Base-by-base conservation (phyloP, 2,888 invertebrate genomes). In the Agonopterix arenella region DNA sequence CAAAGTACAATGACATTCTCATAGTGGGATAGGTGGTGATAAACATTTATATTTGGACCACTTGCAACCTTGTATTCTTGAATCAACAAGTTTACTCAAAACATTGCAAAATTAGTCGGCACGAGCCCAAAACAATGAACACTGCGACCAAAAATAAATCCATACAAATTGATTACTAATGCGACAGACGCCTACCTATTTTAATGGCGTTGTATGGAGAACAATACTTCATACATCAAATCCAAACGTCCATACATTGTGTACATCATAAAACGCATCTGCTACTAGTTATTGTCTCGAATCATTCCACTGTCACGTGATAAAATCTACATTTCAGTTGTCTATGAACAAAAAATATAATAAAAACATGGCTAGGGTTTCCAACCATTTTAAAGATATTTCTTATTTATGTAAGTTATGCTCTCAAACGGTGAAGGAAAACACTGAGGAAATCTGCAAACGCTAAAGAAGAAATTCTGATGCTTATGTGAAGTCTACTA, bases 181-280 rank as follows among this genome's bases (percentile, higher is more conserved):
- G 40, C n/a, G 10, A 40, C 40, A 40, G 10, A 9, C 40, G 9
- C 40, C n/a, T 40, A 40, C 40, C n/a, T 40, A n/a, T 40, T 40
- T 40, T 40, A 40, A 40, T 40, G 40, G 40, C n/a, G 40, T 40
- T 40, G 10, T n/a, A 9, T n/a, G 10, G 10, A 40, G 18, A 9
- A 28, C 44, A 28, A 28, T 45, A 28, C 11, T 3, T 11, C 36
- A 10, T 28, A 45, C 44, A 45, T 45, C 28, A 46, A 10, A 28
- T 47, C 36, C 36, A 40, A 47, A 43, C 28, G 58, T 56, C 52
- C 53, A 53, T 55, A 56, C 56, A 66, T 58, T 73, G 68, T 70
- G 68, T 64, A 62, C 59, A 61, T 62, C 61, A 58, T 68, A 60
- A 72, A 69, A 68, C 65, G 62, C 59, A 65, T 61, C 63, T 62